phyloP scores from a whole-genome alignment of 1,140 invertebrate species.

The Samia ricini region DNA sequence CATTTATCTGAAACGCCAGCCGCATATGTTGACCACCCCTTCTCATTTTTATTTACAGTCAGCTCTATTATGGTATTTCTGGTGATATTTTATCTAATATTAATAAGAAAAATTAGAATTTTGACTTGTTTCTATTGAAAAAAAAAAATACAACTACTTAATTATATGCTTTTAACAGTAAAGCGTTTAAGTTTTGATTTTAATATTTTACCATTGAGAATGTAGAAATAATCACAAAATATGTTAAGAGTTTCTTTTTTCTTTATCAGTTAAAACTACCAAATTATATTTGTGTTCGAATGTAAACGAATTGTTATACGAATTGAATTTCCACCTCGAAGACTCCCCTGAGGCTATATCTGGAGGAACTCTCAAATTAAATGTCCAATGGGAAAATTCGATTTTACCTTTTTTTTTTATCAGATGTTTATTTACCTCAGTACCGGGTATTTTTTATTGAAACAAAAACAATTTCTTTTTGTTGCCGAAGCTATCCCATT shows the following conservation, averaged over 20 bases:
- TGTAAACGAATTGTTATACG: conserved; percentile 4
- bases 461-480: conserved; percentile 6
- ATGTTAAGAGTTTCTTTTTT: neutral
- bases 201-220: too few species aligned
- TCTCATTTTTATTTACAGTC: neutral
- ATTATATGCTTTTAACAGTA: too few species aligned
- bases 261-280: neutral
- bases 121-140: too few species aligned
- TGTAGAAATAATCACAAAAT: neutral
- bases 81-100: neutral
- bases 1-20: conserved; percentile 47
- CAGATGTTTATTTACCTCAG: conserved; percentile 19
- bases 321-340: conserved; percentile 20
- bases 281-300: neutral
- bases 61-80: too few species aligned
- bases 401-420: conserved; percentile 26
- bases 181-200: too few species aligned
- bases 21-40: conserved; percentile 29
- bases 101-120: neutral
- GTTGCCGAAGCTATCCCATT: neutral
- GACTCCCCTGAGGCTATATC: neutral
- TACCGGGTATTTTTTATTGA: conserved; percentile 8
- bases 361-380: conserved; percentile 22
- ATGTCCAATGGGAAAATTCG: conserved; percentile 17
- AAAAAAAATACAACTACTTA: too few species aligned